Conservation (phyloP, 2,113 vertebrate species). For the Nyctibius bracteatus region DNA sequence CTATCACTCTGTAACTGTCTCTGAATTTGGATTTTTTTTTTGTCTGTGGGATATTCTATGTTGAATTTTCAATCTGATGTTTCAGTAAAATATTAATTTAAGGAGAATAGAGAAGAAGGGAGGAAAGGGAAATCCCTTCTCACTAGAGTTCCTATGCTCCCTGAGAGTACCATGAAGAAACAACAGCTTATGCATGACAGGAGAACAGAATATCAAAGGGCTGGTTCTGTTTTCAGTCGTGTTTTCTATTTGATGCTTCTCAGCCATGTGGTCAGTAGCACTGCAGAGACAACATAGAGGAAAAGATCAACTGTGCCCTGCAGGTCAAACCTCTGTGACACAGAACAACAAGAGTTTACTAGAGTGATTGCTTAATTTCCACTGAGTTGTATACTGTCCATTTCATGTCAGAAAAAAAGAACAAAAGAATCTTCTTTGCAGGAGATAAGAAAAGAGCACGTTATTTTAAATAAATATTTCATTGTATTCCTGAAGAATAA, state of each 20-base stretch:
- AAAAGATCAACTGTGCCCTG: not conserved
- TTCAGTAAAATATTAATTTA: not conserved
- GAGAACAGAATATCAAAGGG: not conserved
- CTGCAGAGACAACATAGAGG: not conserved
- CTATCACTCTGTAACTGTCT: not conserved
- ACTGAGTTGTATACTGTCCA: not conserved
- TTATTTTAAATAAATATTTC: not conserved
- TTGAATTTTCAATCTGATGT: not conserved
- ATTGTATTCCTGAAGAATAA: not conserved
- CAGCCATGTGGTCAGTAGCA: not conserved
- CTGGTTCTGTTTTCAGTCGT: not conserved
- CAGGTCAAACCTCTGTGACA: not conserved
- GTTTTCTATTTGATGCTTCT: not conserved
- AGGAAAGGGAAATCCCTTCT: not conserved
- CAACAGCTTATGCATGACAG: not conserved
- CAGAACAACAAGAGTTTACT: not conserved
- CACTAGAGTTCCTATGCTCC: not conserved
- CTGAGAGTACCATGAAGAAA: not conserved
- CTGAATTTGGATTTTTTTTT: not conserved
- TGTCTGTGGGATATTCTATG: not conserved
- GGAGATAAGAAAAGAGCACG: not conserved
- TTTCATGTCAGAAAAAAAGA: not conserved
- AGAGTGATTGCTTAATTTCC: not conserved
- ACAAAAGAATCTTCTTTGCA: not conserved
- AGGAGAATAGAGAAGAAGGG: not conserved